Evolutionary conservation across 2,113 vertebrate genomes (phyloP).

Genomic region (Merops nubicus): DNA sequence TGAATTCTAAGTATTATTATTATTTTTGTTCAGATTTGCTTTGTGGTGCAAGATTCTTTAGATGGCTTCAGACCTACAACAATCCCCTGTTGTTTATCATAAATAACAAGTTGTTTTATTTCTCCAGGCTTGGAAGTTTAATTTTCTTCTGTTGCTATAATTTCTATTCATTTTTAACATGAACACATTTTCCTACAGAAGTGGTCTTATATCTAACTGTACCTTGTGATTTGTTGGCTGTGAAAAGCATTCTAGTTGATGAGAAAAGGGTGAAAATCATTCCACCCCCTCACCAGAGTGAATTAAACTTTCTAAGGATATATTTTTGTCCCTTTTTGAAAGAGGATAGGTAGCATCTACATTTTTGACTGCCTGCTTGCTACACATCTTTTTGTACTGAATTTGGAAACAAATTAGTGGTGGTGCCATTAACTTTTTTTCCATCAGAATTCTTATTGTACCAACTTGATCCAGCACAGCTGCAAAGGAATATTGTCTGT

Average conservation of each 20-base stretch:
- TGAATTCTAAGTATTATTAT: conserved; percentile 62
- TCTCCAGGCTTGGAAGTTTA: conserved; percentile 63
- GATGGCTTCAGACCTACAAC: conserved; percentile 53
- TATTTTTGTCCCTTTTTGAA: conserved; percentile 42
- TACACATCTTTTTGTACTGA: not conserved
- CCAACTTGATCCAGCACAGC: not conserved
- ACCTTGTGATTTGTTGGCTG: conserved; percentile 61
- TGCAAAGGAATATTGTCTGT: not conserved
- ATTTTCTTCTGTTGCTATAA: conserved; percentile 71
- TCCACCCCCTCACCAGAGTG: conserved; percentile 38
- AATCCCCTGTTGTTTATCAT: conserved; percentile 63
- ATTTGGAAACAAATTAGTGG: not conserved
- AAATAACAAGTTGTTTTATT: conserved; percentile 72
- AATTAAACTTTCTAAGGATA: conserved; percentile 48
- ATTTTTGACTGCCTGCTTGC: conserved; percentile 30
- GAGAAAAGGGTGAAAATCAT: conserved; percentile 61
- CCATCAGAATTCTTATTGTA: not conserved
- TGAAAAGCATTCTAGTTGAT: conserved; percentile 53
- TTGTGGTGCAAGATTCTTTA: conserved; percentile 37
- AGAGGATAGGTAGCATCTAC: conserved; percentile 22
- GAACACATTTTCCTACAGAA: conserved; percentile 59
- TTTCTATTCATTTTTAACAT: conserved; percentile 70
- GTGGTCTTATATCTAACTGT: conserved; percentile 45
- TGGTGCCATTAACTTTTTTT: conserved; percentile 14
- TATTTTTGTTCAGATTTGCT: conserved; percentile 59